Conservation (phyloP, 2,888 invertebrate species). For the Aproaerema taeniolella region DNA sequence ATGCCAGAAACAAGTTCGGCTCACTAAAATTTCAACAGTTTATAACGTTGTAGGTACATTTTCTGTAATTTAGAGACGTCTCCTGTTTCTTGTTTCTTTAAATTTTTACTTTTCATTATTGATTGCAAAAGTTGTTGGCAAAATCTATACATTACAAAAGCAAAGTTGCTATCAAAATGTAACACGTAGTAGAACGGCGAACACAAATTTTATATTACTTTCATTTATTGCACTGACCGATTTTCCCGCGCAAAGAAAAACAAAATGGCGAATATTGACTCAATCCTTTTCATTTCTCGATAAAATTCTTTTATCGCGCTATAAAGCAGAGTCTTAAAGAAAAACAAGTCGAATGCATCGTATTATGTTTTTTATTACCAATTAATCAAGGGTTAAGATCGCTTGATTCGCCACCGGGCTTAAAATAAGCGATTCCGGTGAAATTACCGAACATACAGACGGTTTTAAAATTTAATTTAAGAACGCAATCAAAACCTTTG, state of each 20-base stretch:
- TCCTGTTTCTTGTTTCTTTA: no score
- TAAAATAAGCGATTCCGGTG: constrained; percentile 42
- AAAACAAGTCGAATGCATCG: constrained; percentile 31
- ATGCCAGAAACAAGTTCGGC: constrained; percentile 1
- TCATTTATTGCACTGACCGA: constrained; percentile 11
- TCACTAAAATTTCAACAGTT: no score
- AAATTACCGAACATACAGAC: constrained; percentile 53
- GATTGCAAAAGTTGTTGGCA: no score
- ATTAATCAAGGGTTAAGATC: constrained; percentile 52
- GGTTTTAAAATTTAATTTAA: constrained; percentile 68
- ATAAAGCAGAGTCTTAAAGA: constrained; percentile 38
- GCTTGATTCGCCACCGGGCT: constrained; percentile 35
- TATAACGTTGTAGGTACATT: no score
- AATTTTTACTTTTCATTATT: no score
- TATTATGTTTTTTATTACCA: constrained; percentile 52
- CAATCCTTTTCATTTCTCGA: constrained; percentile 49
- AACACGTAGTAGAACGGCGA: background rate
- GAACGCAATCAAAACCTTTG: constrained; percentile 62
- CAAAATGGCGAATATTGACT: constrained; percentile 17
- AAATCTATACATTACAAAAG: no score
- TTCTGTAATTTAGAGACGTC: no score
- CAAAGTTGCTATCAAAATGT: background rate
- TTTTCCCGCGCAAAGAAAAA: constrained; percentile 19
- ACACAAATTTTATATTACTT: background rate
- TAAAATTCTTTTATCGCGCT: constrained; percentile 54